Conservation (phyloP, 1,140 invertebrate genomes). For the Nixonia krombeini region DNA sequence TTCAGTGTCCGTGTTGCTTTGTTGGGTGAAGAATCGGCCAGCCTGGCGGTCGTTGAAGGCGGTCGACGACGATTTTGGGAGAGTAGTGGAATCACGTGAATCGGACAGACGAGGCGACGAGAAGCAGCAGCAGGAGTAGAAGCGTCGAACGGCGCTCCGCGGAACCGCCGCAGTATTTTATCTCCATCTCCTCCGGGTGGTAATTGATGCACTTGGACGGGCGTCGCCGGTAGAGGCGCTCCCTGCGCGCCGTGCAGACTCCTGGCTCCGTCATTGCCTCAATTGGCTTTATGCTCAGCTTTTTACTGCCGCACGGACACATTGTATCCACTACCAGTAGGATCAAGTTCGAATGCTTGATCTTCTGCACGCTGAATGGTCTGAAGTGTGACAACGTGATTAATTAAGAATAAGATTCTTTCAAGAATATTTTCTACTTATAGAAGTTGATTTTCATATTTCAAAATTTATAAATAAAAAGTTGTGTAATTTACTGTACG, state of each 20-base stretch:
- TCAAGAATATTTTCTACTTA: too few relatives aligned
- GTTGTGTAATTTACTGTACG: too few relatives aligned
- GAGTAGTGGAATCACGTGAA: constrained; percentile 55
- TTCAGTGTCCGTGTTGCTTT: neutral
- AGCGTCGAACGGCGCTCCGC: constrained; percentile 25
- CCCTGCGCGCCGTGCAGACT: constrained; percentile 73
- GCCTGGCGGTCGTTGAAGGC: constrained; percentile 2
- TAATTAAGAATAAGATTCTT: too few relatives aligned
- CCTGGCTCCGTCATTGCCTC: constrained; percentile 73
- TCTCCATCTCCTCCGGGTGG: constrained; percentile 87
- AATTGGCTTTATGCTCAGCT: constrained; percentile 83
- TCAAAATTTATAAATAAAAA: too few relatives aligned
- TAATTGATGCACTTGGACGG: constrained; percentile 89
- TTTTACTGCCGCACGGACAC: constrained; percentile 89
- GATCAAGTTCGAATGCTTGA: constrained; percentile 91
- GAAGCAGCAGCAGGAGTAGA: constrained; percentile 36
- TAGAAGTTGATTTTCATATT: too few relatives aligned
- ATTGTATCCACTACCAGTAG: constrained; percentile 90
- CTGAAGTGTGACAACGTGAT: constrained; percentile 73
- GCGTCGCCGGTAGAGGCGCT: constrained; percentile 77
- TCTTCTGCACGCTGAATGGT: constrained; percentile 93
- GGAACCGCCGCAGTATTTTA: constrained; percentile 78
- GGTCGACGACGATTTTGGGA: constrained; percentile 24
- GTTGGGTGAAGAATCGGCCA: constrained; percentile 2
- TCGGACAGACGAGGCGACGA: constrained; percentile 38